A percentile compares a stretch with the other conserved stretches of the same genome.
Evolutionary conservation across 2,113 vertebrate species (phyloP).

Genomic region (Hylia prasina): DNA sequence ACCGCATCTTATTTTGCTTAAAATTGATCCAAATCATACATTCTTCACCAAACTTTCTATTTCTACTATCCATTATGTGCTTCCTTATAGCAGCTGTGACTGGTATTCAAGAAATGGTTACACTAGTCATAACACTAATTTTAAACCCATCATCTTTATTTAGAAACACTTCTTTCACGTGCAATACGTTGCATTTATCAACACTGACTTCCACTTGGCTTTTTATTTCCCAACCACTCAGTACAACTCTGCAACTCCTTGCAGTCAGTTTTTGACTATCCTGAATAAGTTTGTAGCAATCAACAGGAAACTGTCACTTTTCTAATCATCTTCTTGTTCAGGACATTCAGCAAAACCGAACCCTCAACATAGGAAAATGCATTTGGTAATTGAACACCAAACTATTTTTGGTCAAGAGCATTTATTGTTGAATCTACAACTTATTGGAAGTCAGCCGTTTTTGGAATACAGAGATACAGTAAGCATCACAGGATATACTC

Average conservation of each 20-base stretch:
- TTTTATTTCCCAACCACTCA: background rate
- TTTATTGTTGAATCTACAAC: slow-evolving; percentile 40
- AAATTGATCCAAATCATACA: background rate
- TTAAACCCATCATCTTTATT: background rate
- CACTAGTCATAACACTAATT: background rate
- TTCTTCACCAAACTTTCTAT: background rate
- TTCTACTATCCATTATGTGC: background rate
- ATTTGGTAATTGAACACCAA: background rate
- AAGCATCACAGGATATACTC: background rate
- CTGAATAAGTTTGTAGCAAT: background rate
- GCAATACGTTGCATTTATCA: background rate
- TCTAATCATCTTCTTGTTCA: background rate
- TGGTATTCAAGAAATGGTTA: background rate
- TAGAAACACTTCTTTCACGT: background rate
- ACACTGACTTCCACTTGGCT: background rate
- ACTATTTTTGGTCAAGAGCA: slow-evolving; percentile 53
- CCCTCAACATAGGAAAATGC: background rate
- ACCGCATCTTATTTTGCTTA: background rate
- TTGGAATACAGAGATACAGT: background rate
- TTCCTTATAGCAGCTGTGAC: background rate
- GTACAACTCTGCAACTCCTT: background rate
- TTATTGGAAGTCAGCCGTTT: slow-evolving; percentile 38
- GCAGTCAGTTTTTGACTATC: background rate
- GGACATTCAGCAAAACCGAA: slow-evolving; percentile 12
- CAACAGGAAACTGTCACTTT: background rate